These are phyloP conservation scores for Agriopis leucophaearia DNA, from an alignment of 2,888 invertebrate genomes.

Conservation along the genomic window DNA sequence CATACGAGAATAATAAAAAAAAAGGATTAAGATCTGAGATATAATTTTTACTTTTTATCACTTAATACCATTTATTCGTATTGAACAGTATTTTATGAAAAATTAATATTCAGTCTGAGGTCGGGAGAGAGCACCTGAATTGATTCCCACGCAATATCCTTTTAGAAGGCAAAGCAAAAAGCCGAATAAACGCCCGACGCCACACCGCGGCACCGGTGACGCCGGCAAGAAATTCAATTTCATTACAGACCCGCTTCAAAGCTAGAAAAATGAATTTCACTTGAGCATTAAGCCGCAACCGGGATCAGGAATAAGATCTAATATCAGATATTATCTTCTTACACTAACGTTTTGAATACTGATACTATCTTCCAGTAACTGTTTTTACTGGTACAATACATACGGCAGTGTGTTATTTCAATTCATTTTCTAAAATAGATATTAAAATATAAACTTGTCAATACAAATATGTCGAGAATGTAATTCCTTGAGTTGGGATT, in stretches of 20 bases:
- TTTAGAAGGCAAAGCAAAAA: constrained; percentile 78
- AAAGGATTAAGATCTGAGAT: constrained; percentile 27
- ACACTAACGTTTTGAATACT: neutral
- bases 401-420: too few species aligned
- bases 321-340: constrained; percentile 8
- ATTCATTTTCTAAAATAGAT: neutral
- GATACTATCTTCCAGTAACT: neutral
- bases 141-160: constrained; percentile 83
- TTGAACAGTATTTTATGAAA: constrained; percentile 60
- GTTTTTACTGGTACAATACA: too few species aligned
- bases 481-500: constrained; percentile 56
- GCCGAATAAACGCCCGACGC: constrained; percentile 70
- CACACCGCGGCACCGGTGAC: constrained; percentile 38
- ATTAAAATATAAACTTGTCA: neutral
- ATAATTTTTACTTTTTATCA: constrained; percentile 34
- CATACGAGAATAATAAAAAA: constrained; percentile 17
- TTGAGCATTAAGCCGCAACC: constrained; percentile 43
- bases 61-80: constrained; percentile 47
- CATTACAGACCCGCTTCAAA: constrained; percentile 64
- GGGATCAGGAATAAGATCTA: constrained; percentile 49
- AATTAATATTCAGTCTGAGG: constrained; percentile 71
- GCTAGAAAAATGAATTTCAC: constrained; percentile 61
- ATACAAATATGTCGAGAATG: constrained; percentile 43
- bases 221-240: constrained; percentile 74
- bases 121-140: constrained; percentile 75